phyloP scores from a whole-genome alignment of 2,888 invertebrate species.

The Chesias legatella region DNA sequence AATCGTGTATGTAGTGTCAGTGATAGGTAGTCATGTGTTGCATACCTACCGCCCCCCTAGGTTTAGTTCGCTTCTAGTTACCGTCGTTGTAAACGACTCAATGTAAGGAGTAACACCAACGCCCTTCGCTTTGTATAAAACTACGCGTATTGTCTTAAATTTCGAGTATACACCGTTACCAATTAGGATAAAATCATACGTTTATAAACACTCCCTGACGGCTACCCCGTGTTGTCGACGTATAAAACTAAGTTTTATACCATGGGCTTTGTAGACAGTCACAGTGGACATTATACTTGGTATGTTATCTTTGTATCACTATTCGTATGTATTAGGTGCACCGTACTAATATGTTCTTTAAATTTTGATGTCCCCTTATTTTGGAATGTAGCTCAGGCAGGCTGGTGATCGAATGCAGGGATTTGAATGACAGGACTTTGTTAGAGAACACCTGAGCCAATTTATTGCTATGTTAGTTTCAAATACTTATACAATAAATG shows the following conservation, averaged over 20 bases:
- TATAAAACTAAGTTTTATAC: conserved; percentile 40
- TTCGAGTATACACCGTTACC: conserved; percentile 46
- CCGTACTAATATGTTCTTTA: conserved; percentile 56
- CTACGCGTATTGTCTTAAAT: conserved; percentile 47
- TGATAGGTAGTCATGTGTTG: conserved; percentile 22
- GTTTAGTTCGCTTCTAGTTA: conserved; percentile 61
- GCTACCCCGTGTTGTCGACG: conserved; percentile 25
- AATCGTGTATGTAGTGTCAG: conserved; percentile 30
- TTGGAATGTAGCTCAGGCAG: conserved; percentile 59
- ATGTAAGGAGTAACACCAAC: conserved; percentile 74
- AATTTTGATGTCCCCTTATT: conserved; percentile 67
- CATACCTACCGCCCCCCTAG: conserved; percentile 35
- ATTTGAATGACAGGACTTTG: conserved; percentile 47
- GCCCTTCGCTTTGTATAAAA: conserved; percentile 58
- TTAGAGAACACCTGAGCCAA: conserved; percentile 54
- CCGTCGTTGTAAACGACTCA: conserved; percentile 59
- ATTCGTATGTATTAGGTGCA: conserved; percentile 66
- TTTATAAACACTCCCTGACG: conserved; percentile 29
- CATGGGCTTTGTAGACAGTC: conserved; percentile 28
- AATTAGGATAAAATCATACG: conserved; percentile 37
- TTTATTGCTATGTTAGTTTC: conserved; percentile 69
- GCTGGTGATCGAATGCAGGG: conserved; percentile 46
- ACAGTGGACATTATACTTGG: conserved; percentile 33
- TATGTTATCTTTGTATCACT: conserved; percentile 51
- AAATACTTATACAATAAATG: conserved; percentile 70